phyloP scores from a whole-genome alignment of 2,113 vertebrate species.

The Austrofundulus limnaeus region DNA sequence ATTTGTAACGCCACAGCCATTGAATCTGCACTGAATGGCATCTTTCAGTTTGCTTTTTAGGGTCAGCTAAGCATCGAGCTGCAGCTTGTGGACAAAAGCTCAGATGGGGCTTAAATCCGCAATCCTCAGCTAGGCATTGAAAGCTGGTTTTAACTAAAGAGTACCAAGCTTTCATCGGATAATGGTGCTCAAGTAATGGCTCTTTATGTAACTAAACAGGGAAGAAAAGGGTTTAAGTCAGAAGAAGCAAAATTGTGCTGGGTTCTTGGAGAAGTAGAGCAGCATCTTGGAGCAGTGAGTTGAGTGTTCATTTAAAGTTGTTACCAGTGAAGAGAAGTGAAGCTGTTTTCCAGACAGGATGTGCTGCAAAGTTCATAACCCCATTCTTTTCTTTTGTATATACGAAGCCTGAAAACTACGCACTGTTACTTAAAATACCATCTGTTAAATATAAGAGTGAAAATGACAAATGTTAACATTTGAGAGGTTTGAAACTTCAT shows the following conservation, averaged over 20 bases:
- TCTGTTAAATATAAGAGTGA: no score
- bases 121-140: neutral
- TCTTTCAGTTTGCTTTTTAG: conserved; percentile 24
- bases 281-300: neutral
- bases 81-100: conserved; percentile 9
- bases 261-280: neutral
- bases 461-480: no score
- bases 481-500: no score
- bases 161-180: conserved; percentile 17
- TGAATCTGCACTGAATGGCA: conserved; percentile 19
- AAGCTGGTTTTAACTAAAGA: conserved; percentile 22
- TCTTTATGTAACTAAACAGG: conserved; percentile 36
- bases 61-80: conserved; percentile 12
- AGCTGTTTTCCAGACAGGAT: neutral
- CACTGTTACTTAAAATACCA: no score
- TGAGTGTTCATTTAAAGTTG: conserved; percentile 1
- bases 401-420: no score
- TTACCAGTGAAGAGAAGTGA: neutral
- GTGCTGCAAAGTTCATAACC: no score
- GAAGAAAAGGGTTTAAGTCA: neutral
- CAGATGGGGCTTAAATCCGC: conserved; percentile 10
- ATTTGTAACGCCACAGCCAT: neutral
- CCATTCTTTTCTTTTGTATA: no score
- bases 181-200: conserved; percentile 24
- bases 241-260: conserved; percentile 10